phyloP scores from a whole-genome alignment of 2,888 invertebrate species.

The Fragum sueziense region DNA sequence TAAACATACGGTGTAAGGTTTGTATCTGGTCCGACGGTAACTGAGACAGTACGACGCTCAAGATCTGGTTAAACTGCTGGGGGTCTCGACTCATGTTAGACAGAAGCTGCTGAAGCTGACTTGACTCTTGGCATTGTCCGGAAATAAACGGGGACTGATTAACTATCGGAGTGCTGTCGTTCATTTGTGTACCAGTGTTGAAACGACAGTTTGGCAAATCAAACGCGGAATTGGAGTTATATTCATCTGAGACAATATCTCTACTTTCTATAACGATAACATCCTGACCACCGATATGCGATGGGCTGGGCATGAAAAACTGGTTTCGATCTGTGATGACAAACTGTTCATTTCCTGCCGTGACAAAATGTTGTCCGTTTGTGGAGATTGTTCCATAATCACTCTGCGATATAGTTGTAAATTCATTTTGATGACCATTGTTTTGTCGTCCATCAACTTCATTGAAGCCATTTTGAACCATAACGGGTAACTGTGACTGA shows the following conservation, averaged over 20 bases:
- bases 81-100: background rate
- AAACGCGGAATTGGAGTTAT: background rate
- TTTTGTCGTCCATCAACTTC: background rate
- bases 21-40: background rate
- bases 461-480: background rate
- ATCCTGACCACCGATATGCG: background rate
- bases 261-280: background rate
- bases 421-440: background rate
- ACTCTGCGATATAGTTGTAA: background rate
- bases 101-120: background rate
- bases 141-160: background rate
- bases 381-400: background rate
- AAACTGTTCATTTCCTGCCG: background rate
- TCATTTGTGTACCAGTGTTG: background rate
- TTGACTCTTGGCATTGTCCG: background rate
- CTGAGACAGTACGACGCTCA: background rate
- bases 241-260: background rate
- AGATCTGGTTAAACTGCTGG: background rate
- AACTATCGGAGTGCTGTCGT: background rate
- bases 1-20: background rate
- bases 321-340: background rate
- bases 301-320: background rate
- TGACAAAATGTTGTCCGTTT: background rate
- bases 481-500: slow-evolving; percentile 10
- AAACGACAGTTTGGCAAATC: background rate